These are phyloP conservation scores for Spinus pinus DNA, from an alignment of 2,797 vertebrate species.

Conservation along the genomic window DNA sequence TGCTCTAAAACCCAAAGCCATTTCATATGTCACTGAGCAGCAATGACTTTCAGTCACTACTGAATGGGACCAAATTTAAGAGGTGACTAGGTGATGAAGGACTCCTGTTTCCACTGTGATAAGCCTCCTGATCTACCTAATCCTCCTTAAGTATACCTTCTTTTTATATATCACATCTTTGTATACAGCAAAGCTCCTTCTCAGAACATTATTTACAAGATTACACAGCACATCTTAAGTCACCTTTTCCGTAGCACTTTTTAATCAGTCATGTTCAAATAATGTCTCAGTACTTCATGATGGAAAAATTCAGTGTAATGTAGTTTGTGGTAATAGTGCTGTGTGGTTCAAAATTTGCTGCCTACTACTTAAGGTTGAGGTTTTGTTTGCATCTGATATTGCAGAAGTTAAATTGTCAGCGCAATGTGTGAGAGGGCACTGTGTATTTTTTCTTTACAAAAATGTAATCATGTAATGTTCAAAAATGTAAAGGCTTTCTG, in stretches of 20 bases:
- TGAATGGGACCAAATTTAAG: slow-evolving; percentile 19
- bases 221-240: background rate
- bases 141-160: slow-evolving; percentile 16
- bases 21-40: slow-evolving; percentile 51
- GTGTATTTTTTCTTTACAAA: background rate
- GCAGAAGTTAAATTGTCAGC: background rate
- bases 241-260: background rate
- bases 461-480: background rate
- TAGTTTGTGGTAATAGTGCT: background rate
- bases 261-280: slow-evolving; percentile 8
- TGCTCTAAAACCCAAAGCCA: slow-evolving; percentile 36
- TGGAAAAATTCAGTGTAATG: background rate
- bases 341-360: background rate
- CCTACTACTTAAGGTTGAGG: background rate
- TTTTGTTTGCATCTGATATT: background rate
- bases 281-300: background rate
- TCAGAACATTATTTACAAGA: background rate
- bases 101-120: background rate
- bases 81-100: slow-evolving; percentile 16
- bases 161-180: background rate
- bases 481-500: background rate
- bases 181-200: background rate
- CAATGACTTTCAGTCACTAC: slow-evolving; percentile 23
- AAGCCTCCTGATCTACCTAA: slow-evolving; percentile 31
- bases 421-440: background rate